Evolutionary conservation across 2,888 invertebrate genomes (phyloP).

Genomic region (Orchesellides sinensis): DNA sequence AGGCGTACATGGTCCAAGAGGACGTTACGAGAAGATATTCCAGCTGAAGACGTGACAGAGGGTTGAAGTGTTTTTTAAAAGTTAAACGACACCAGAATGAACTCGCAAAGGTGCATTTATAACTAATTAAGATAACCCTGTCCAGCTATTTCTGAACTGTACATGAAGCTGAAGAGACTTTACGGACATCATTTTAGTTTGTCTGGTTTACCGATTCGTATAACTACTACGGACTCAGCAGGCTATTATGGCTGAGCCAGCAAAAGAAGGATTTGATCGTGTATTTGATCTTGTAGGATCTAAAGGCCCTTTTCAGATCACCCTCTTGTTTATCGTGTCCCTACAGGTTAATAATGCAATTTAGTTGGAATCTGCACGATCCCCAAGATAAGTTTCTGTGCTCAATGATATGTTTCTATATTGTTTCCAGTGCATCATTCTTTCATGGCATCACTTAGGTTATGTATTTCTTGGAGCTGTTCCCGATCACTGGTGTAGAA

Average conservation of each 20-base stretch:
- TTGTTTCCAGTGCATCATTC: conserved; percentile 50
- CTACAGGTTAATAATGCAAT: conserved; percentile 62
- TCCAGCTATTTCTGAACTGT: too few relatives aligned
- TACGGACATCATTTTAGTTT: too few relatives aligned
- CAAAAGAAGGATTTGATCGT: conserved; percentile 68
- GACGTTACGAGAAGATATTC: too few relatives aligned
- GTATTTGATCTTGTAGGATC: conserved; percentile 70
- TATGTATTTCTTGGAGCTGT: conserved; percentile 72
- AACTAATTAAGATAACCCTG: too few relatives aligned
- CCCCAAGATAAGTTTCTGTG: not conserved
- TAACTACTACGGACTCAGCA: too few relatives aligned
- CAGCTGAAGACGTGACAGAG: too few relatives aligned
- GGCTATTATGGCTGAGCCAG: not conserved
- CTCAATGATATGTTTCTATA: not conserved
- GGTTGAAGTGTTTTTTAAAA: too few relatives aligned
- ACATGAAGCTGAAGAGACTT: too few relatives aligned
- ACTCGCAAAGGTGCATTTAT: too few relatives aligned
- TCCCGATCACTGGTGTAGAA: conserved; percentile 72
- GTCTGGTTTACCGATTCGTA: too few relatives aligned
- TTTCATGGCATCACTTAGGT: conserved; percentile 70
- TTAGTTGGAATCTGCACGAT: not conserved
- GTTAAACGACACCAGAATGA: too few relatives aligned
- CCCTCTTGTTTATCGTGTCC: conserved; percentile 64
- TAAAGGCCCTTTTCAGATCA: conserved; percentile 63
- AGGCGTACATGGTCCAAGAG: too few relatives aligned